Conservation (phyloP, 2,113 vertebrate genomes). For the Strix aluco region DNA sequence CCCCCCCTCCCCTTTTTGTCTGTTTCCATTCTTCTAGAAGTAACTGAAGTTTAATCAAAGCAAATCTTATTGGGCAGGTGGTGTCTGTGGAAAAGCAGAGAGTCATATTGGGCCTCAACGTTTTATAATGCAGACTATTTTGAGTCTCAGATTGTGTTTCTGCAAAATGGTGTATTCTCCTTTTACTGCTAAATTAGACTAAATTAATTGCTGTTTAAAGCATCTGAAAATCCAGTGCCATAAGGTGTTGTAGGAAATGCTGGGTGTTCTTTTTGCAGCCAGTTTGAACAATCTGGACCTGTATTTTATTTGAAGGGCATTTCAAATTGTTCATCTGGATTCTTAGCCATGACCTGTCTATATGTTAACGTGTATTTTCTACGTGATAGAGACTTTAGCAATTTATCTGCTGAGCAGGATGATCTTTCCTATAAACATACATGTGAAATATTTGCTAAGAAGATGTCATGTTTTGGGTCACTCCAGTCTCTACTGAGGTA, state of each 20-base stretch:
- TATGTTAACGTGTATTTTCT: background rate
- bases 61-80: background rate
- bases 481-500: background rate
- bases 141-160: background rate
- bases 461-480: background rate
- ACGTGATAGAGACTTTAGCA: background rate
- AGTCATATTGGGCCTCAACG: background rate
- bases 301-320: background rate
- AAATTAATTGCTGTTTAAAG: background rate
- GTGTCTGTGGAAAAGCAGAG: background rate
- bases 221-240: background rate
- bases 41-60: background rate
- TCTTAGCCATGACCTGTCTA: background rate
- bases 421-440: background rate
- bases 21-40: background rate
- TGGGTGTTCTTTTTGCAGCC: background rate
- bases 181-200: background rate
- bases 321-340: background rate
- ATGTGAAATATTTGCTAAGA: background rate
- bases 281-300: background rate
- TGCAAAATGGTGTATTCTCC: background rate
- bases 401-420: background rate
- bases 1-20: background rate
- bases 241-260: background rate
- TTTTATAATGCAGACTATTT: background rate